Evolutionary conservation across 2,113 vertebrate species (phyloP).

Genomic region (Sceloporus tristichus): DNA sequence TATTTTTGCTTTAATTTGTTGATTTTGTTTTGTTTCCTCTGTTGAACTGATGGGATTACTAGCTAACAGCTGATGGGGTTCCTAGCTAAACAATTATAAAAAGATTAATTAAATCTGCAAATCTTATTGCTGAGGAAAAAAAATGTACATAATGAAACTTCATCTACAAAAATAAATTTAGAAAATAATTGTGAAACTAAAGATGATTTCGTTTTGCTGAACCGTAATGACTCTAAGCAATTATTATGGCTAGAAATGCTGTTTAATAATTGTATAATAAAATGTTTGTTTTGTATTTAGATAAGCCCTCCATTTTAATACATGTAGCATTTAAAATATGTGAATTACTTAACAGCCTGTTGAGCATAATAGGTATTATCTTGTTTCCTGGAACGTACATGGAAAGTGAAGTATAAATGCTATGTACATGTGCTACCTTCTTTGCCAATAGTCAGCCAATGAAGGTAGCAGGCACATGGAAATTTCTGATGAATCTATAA

Average conservation of each 20-base stretch:
- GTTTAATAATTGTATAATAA: neutral
- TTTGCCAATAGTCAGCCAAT: neutral
- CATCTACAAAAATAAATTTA: neutral
- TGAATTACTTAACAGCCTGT: neutral
- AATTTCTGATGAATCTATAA: neutral
- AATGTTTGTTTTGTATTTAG: neutral
- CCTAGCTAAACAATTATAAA: conserved; percentile 16
- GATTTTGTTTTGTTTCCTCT: conserved; percentile 5
- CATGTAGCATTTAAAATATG: neutral
- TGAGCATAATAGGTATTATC: neutral
- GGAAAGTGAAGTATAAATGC: neutral
- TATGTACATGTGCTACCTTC: neutral
- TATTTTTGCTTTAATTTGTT: conserved; percentile 38
- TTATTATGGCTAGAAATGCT: neutral
- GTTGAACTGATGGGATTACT: conserved; percentile 24
- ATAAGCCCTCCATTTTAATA: neutral
- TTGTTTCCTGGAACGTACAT: neutral
- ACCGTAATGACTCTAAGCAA: neutral
- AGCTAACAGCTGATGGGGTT: conserved; percentile 26
- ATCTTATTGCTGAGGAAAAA: conserved; percentile 20
- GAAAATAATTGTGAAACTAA: neutral
- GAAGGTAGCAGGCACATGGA: neutral
- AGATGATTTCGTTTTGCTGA: neutral
- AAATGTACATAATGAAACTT: neutral
- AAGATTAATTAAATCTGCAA: conserved; percentile 17